Conservation (phyloP, 2,113 vertebrate genomes). For the Oxyruncus cristatus region DNA sequence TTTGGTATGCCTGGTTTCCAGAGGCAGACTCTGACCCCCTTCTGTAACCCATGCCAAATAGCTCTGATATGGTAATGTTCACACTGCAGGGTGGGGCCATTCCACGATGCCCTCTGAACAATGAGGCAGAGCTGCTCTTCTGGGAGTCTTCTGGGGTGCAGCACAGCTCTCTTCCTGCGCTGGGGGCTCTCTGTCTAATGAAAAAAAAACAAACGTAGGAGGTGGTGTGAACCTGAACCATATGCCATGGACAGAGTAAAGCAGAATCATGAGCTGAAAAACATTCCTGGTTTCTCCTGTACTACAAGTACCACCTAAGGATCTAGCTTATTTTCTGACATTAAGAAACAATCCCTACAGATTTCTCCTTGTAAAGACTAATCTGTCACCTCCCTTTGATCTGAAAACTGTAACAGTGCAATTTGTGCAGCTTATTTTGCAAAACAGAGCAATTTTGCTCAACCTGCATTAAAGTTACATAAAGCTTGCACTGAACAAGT, state of each 20-base stretch:
- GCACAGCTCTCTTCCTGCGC: background rate
- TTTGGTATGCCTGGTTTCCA: background rate
- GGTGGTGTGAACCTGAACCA: background rate
- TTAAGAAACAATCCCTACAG: background rate
- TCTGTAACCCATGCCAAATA: rapidly evolving
- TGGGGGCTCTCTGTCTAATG: background rate
- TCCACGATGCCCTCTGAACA: background rate
- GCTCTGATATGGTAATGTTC: background rate
- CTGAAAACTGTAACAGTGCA: background rate
- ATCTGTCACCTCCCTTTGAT: background rate
- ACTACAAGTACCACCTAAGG: background rate
- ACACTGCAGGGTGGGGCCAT: rapidly evolving
- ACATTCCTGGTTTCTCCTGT: background rate
- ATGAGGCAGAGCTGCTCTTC: background rate
- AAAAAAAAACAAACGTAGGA: background rate
- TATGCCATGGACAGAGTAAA: background rate
- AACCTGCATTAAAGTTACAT: background rate
- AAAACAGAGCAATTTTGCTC: background rate
- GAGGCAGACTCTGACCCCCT: background rate
- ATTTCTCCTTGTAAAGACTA: background rate
- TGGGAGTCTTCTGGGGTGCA: background rate
- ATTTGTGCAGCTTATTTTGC: background rate
- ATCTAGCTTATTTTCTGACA: background rate
- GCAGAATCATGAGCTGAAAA: background rate
- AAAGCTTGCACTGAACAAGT: background rate